Conservation (phyloP, 2,888 invertebrate genomes). For the Orchesellides sinensis region DNA sequence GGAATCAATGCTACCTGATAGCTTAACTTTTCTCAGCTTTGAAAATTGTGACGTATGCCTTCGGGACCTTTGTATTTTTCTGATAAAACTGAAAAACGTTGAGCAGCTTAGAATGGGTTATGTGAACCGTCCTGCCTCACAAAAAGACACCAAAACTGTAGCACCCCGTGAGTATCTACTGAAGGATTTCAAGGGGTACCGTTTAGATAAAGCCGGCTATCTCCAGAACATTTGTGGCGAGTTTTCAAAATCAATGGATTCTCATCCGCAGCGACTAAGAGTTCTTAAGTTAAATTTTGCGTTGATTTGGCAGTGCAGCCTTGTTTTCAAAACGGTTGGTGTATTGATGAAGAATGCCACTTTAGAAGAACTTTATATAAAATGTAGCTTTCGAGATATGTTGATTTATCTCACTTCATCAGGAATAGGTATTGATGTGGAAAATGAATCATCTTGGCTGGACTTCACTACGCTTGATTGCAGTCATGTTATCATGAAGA, state of each 20-base stretch:
- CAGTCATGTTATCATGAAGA: neutral
- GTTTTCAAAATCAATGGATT: neutral
- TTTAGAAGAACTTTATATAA: neutral
- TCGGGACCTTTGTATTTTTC: neutral
- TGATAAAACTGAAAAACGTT: neutral
- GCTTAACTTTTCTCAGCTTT: neutral
- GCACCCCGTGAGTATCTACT: neutral
- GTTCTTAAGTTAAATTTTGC: neutral
- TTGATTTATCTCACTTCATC: neutral
- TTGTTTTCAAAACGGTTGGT: neutral
- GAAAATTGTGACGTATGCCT: neutral
- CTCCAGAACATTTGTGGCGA: neutral
- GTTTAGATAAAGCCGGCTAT: neutral
- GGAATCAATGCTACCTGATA: neutral
- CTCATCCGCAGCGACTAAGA: neutral
- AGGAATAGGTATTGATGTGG: neutral
- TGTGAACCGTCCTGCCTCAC: no score
- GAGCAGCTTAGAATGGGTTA: neutral
- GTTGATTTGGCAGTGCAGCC: conserved; percentile 7
- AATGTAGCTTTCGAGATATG: neutral
- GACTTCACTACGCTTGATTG: neutral
- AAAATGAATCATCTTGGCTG: neutral
- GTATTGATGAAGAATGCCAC: neutral
- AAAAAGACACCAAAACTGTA: no score
- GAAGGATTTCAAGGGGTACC: neutral